Percentiles rank a stretch among this genome's conserved stretches.
Evolutionary conservation across 2,113 vertebrate genomes (phyloP).

Genomic region (Dolichallabes microphthalmus): DNA sequence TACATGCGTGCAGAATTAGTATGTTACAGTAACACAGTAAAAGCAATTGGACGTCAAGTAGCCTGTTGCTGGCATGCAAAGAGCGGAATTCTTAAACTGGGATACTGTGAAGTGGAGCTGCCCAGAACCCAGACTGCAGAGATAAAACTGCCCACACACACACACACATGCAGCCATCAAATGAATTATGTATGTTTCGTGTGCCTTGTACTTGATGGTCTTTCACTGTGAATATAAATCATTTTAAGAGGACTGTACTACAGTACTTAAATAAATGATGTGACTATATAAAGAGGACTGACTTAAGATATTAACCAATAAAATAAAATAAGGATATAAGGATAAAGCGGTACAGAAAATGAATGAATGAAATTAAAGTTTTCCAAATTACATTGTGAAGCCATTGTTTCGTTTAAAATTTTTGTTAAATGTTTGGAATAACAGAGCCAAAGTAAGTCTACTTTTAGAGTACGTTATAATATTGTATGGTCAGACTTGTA

Average conservation of each 20-base stretch:
- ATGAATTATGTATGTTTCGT: background rate
- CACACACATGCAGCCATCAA: background rate
- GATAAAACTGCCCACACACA: slow-evolving; percentile 23
- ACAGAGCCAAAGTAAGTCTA: background rate
- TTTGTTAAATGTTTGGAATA: background rate
- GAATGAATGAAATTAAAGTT: background rate
- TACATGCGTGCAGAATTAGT: background rate
- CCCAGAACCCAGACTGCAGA: slow-evolving; percentile 13
- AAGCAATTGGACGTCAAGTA: background rate
- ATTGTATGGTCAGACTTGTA: background rate
- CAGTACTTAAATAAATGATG: background rate
- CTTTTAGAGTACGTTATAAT: background rate
- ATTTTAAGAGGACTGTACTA: background rate
- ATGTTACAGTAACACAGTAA: slow-evolving; percentile 9
- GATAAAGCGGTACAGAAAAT: too few species aligned
- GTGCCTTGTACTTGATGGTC: background rate
- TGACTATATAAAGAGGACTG: background rate
- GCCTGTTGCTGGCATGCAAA: background rate
- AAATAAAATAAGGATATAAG: too few species aligned
- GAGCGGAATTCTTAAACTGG: slow-evolving; percentile 7
- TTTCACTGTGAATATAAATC: background rate
- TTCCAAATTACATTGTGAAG: background rate
- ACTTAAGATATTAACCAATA: background rate
- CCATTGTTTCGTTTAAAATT: background rate
- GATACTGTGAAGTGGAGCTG: background rate